Conservation (phyloP, 2,797 vertebrate species). For the Coracias cyanogaster region DNA sequence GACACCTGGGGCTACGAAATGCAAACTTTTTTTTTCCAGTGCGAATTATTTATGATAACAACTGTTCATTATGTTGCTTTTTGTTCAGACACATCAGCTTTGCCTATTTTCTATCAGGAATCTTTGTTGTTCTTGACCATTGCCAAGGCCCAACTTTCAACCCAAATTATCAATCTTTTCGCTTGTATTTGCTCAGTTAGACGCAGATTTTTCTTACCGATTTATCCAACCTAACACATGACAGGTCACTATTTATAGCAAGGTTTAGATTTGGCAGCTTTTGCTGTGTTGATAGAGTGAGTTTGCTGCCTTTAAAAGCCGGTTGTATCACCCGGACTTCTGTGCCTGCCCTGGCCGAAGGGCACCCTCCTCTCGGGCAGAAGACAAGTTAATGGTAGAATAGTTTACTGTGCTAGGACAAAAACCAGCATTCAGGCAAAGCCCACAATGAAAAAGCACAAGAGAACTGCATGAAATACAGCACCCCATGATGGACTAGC, state of each 20-base stretch:
- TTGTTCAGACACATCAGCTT: background rate
- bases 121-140: background rate
- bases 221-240: background rate
- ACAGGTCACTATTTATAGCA: background rate
- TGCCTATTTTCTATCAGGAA: background rate
- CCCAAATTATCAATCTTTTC: background rate
- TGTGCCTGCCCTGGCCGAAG: background rate
- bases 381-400: background rate
- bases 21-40: background rate
- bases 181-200: background rate
- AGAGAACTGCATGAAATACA: background rate
- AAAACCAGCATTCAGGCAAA: background rate
- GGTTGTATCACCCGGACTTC: background rate
- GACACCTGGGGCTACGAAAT: background rate
- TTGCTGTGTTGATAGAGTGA: background rate
- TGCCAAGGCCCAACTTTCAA: background rate
- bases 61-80: background rate
- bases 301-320: background rate
- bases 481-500: background rate
- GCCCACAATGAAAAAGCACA: background rate
- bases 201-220: background rate
- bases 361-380: background rate
- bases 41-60: background rate
- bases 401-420: background rate
- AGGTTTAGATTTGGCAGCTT: background rate